Evolutionary conservation across 2,797 vertebrate species (phyloP).

Genomic region (Thalassophryne amazonica): DNA sequence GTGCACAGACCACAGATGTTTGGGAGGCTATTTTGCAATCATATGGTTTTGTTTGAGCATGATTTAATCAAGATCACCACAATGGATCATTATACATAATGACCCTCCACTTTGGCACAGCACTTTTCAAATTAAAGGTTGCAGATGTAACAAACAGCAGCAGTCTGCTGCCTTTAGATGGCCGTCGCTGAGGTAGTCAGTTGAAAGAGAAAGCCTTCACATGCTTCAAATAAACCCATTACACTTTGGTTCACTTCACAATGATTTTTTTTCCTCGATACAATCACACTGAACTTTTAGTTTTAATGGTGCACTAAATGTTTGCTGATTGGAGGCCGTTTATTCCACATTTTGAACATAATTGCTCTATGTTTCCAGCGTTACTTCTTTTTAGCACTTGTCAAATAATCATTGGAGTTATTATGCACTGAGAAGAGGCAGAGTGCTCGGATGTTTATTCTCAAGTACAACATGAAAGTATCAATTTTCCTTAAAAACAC

Average conservation of each 20-base stretch:
- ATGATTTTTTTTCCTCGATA: neutral
- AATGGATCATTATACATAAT: slow-evolving; percentile 42
- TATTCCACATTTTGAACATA: neutral
- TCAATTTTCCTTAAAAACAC: neutral
- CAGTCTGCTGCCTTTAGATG: slow-evolving; percentile 17
- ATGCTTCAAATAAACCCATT: neutral
- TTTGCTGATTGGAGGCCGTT: neutral
- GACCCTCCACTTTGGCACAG: slow-evolving; percentile 18
- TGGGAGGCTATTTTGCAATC: slow-evolving; percentile 3
- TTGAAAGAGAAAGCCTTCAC: slow-evolving; percentile 2
- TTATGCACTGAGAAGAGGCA: neutral
- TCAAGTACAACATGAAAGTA: neutral
- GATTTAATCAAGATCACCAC: slow-evolving; percentile 49
- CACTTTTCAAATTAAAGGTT: slow-evolving; percentile 41
- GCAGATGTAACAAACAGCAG: slow-evolving; percentile 22
- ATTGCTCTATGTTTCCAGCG: neutral
- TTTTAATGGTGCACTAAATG: neutral
- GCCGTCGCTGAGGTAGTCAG: slow-evolving; percentile 20
- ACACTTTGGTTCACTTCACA: neutral
- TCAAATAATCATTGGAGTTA: neutral
- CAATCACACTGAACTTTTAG: neutral
- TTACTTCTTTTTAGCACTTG: neutral
- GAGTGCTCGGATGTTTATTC: neutral
- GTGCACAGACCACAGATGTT: slow-evolving; percentile 8
- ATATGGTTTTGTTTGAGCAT: slow-evolving; percentile 5